A percentile compares a stretch with the other conserved stretches of the same genome.
Conservation (phyloP, 2,888 invertebrate genomes). For the Cistogaster globosa region DNA sequence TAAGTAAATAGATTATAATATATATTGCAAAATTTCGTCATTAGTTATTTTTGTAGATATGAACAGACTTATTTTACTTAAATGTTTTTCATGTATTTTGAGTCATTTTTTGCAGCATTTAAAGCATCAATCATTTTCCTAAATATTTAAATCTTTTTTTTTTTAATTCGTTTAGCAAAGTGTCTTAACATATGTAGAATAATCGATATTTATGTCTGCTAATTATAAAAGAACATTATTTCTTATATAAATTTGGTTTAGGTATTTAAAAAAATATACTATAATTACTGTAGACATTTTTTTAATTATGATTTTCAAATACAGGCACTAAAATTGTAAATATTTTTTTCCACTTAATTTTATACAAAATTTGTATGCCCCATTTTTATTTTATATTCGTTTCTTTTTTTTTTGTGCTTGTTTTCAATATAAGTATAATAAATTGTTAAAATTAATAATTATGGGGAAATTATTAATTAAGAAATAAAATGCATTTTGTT, state of each 20-base stretch:
- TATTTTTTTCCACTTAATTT: neutral
- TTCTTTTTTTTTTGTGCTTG: neutral
- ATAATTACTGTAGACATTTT: neutral
- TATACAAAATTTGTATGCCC: no score
- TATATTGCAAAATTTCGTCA: constrained; percentile 43
- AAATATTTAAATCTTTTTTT: neutral
- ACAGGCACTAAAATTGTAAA: neutral
- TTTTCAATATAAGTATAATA: neutral
- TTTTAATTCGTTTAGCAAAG: neutral
- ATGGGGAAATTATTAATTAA: no score
- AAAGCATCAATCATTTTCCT: constrained; percentile 35
- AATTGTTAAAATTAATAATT: no score
- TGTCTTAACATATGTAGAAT: no score
- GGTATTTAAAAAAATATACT: neutral
- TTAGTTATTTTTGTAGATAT: neutral
- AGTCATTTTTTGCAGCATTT: neutral
- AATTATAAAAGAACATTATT: no score
- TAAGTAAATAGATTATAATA: neutral
- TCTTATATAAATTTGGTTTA: neutral
- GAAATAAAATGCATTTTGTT: constrained; percentile 2
- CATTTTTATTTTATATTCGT: no score
- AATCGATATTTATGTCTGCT: no score
- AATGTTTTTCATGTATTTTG: neutral
- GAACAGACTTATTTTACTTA: neutral
- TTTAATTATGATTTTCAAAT: neutral